Base-by-base conservation (phyloP, 2,797 vertebrate genomes). In the Lithobates pipiens region DNA sequence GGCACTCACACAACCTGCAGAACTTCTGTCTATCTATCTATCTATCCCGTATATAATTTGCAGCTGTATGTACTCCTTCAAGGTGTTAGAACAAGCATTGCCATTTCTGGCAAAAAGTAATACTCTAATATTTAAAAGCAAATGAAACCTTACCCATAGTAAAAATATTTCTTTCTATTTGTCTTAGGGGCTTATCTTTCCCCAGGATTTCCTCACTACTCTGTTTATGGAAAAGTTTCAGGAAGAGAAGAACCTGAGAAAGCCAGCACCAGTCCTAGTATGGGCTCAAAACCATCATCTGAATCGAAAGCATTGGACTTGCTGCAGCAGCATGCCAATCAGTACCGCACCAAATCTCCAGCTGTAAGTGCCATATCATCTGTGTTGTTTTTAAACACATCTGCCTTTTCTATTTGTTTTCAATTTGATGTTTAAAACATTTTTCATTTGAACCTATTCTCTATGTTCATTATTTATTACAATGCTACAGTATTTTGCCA, bases 171-270 rank as follows among this genome's bases (percentile, higher is more conserved):
- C 6, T 67, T 67, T 29, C 54, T 61, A 9, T 92, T 90, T 92
- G 89, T 88, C 90, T 39, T 92, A 96, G 95, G 95, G 77, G 93
- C 94, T 89, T 96, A 95, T 89, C 94, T 96, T 73, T 95, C 95
- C 82, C 95, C 93, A 94, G 98, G 98, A 91, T 99, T 98, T 95
- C 98, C 99, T 93, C 98, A 99, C 93, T 99, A 99, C 91, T 97
- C 98, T 86, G 95, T 99, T 88, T 99, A 99, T 86, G 98, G 98
- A 86, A 99, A 99, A 94, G 97, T 99, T 34, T 97, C 98, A 21
- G 98, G 97, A 85, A 95, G 97, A 93, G 98, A 99, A 91, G 98
- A 99, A 89, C 91, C 95, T 0, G 97, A 98, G 90, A 97, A 96
- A 90, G 96, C 95, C 88, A 97, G 93, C 67, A 95, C 95, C 81